Base-by-base conservation (phyloP, 1,140 invertebrate genomes). In the Agraylea sexmaculata region DNA sequence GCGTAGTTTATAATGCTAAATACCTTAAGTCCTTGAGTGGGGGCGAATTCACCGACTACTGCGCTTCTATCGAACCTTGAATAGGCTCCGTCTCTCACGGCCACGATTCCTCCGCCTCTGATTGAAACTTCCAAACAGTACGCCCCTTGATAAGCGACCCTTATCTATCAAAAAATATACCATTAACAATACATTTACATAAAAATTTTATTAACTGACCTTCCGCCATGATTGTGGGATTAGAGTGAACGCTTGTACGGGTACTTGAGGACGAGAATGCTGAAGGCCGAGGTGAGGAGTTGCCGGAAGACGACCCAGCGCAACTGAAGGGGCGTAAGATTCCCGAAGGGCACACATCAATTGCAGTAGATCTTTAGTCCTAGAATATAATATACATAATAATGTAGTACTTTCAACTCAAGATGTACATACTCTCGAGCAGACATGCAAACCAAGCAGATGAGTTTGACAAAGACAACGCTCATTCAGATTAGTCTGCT, bases 111-210 rank as follows among this genome's bases (percentile, higher is more conserved):
- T 32, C 83, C 83, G 8, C 83, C 80, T 37, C 83, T 71, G 38
- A 94, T 77, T 35, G 87, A 77, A 15, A 98, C 69, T 63, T 96
- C 92, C 21, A 97, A 61, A 51, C 89, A 96, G 58, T 93, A 93
- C 51, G 85, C 80, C 28, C 82, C 85, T 45, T 90, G 81, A 61
- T 92, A 96, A 1, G 88, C 78, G n/a, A 96, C 68, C 42, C 88
- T 76, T 29, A 94, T 75, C 54, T 68, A 50, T 13, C 34, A 36
- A 36, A 17, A 46, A 22, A 37, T 41, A 42, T 12, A 25, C 6
- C 23, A 25, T n/a, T 7, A 7, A 25, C 23, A 25, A 25, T 25
- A 25, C 23, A 25, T 25, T n/a, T 6, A 25, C 23, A n/a, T 25
- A 7, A 25, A 25, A 7, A 25, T 25, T 25, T 25, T 25, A 25